A percentile compares a stretch with the other conserved stretches of the same genome.
Evolutionary conservation across 1,140 invertebrate genomes (phyloP).

Genomic region (Trichogramma pretiosum): DNA sequence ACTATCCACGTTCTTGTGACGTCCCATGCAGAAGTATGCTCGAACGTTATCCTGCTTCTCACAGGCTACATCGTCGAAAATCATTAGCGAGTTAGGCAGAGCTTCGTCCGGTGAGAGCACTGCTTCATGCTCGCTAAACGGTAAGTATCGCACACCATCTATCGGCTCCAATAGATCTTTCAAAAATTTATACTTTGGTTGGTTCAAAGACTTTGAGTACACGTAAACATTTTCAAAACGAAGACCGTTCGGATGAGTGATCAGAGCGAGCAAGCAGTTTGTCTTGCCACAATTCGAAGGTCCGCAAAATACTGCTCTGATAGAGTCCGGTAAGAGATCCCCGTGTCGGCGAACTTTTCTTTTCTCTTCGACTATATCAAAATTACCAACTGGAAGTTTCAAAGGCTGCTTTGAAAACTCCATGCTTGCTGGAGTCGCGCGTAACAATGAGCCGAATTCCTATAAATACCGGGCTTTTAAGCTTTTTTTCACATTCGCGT

Average conservation of each 20-base stretch:
- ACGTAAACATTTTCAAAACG: slow-evolving; percentile 37
- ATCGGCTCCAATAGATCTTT: slow-evolving; percentile 24
- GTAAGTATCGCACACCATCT: slow-evolving; percentile 24
- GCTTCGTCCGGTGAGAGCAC: slow-evolving; percentile 23
- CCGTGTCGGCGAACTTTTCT: slow-evolving; percentile 13
- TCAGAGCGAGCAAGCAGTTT: slow-evolving; percentile 28
- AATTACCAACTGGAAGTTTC: slow-evolving; percentile 8
- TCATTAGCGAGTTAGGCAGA: slow-evolving; percentile 29
- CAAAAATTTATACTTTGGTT: no score
- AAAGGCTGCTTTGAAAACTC: slow-evolving; percentile 20
- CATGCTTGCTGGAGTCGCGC: not conserved
- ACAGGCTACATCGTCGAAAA: slow-evolving; percentile 31
- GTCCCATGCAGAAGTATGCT: slow-evolving; percentile 4
- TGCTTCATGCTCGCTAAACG: slow-evolving; percentile 25
- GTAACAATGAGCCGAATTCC: not conserved
- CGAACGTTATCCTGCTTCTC: slow-evolving; percentile 2
- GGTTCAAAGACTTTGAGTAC: slow-evolving; percentile 35
- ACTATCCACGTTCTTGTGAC: slow-evolving; percentile 1
- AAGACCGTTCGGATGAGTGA: slow-evolving; percentile 30
- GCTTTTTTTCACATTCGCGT: no score
- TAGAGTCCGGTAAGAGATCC: slow-evolving; percentile 15
- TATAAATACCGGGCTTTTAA: slow-evolving; percentile 2
- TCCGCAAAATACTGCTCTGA: slow-evolving; percentile 27
- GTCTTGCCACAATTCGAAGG: slow-evolving; percentile 35
- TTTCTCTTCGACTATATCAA: not conserved